Conservation (phyloP, 1,140 invertebrate species). For the Pogonomyrmex barbatus region DNA sequence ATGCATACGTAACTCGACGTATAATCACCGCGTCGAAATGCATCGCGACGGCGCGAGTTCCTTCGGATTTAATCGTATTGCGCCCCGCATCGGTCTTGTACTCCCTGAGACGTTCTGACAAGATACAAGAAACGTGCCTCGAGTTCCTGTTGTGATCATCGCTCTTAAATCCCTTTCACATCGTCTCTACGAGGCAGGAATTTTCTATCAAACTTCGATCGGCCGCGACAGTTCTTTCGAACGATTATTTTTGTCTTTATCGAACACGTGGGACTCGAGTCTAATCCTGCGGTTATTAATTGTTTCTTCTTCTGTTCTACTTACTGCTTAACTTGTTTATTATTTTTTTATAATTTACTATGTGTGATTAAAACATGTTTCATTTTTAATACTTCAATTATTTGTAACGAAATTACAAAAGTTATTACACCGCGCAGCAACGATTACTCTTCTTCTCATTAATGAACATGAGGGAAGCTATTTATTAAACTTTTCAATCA, state of each 20-base stretch:
- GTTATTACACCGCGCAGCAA: too few species aligned
- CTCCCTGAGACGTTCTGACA: conserved; percentile 44
- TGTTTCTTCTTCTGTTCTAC: background rate
- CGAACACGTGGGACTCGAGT: background rate
- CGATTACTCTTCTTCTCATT: background rate
- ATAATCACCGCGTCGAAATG: conserved; percentile 51
- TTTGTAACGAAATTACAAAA: background rate
- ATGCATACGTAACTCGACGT: conserved; percentile 51
- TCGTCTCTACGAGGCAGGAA: conserved; percentile 10
- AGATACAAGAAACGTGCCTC: conserved; percentile 43
- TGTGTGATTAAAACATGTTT: background rate
- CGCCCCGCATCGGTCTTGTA: conserved; percentile 11
- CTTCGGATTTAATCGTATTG: conserved; percentile 56
- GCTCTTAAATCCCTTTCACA: conserved; percentile 44
- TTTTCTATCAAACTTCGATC: conserved; percentile 9
- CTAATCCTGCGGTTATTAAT: background rate
- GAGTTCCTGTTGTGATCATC: conserved; percentile 22
- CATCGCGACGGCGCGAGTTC: conserved; percentile 23
- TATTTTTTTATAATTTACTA: background rate
- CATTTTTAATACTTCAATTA: background rate
- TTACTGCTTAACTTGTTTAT: background rate
- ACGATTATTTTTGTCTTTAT: background rate
- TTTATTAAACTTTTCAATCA: conserved; percentile 29
- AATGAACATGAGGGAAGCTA: background rate
- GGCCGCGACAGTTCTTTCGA: background rate